Evolutionary conservation across 2,888 invertebrate species (phyloP).

Genomic region (Andrena marginata): DNA sequence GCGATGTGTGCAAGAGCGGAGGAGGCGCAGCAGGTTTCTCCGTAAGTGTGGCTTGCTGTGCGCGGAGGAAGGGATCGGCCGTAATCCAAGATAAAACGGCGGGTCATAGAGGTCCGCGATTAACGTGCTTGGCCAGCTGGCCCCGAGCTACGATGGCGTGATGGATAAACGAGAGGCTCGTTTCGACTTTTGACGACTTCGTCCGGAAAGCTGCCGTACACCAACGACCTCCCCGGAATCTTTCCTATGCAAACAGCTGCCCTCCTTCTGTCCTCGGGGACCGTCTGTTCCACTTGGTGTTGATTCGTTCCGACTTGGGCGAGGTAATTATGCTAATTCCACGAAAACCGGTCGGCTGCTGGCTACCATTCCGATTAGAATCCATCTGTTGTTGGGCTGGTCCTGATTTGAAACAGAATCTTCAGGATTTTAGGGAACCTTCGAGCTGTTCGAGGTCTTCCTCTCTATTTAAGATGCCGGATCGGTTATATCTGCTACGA

Average conservation of each 20-base stretch:
- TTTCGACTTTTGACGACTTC: slow-evolving; percentile 70
- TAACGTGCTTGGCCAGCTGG: slow-evolving; percentile 58
- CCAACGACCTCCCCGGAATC: slow-evolving; percentile 28
- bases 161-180: slow-evolving; percentile 73
- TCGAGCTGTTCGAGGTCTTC: not conserved
- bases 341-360: slow-evolving; percentile 45
- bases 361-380: slow-evolving; percentile 18
- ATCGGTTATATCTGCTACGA: not conserved
- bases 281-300: slow-evolving; percentile 21
- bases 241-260: slow-evolving; percentile 43
- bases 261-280: slow-evolving; percentile 9
- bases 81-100: slow-evolving; percentile 57
- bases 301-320: slow-evolving; percentile 36
- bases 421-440: not conserved
- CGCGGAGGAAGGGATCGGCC: slow-evolving; percentile 35
- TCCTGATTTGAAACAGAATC: not conserved
- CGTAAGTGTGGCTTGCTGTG: slow-evolving; percentile 25
- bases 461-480: not conserved
- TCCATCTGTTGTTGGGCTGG: slow-evolving; percentile 1
- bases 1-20: not conserved
- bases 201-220: slow-evolving; percentile 37
- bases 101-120: slow-evolving; percentile 68
- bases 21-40: slow-evolving; percentile 26
- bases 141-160: slow-evolving; percentile 65
- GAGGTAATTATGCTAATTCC: slow-evolving; percentile 65